Conservation (phyloP, 64 coral and sea anemone species). For the Stichodactyla helianthus region DNA sequence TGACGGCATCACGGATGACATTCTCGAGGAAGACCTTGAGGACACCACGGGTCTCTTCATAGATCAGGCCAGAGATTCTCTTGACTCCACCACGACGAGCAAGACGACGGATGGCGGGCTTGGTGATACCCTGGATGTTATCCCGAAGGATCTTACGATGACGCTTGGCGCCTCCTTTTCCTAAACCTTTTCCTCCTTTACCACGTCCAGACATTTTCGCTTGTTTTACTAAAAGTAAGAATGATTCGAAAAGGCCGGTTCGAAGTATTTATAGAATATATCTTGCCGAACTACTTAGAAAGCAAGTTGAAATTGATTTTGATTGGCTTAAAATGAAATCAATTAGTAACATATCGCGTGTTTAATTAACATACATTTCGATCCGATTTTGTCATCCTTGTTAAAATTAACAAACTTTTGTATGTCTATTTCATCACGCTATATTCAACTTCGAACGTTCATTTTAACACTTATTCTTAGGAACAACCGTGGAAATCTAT, state of each 20-base stretch:
- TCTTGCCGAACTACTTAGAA: background rate
- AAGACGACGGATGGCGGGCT: slow-evolving; percentile 61
- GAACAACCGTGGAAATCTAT: background rate
- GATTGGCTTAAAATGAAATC: background rate
- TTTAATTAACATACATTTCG: background rate
- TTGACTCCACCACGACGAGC: slow-evolving; percentile 52
- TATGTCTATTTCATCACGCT: background rate
- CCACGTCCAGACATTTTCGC: slow-evolving; percentile 41
- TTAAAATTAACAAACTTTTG: background rate
- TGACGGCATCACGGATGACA: slow-evolving; percentile 58
- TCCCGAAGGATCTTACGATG: slow-evolving; percentile 61
- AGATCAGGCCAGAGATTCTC: slow-evolving; percentile 59
- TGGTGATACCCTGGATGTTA: slow-evolving; percentile 63
- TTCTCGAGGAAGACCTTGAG: slow-evolving; percentile 55
- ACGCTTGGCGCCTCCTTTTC: slow-evolving; percentile 61
- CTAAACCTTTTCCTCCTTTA: slow-evolving; percentile 61
- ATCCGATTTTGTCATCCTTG: background rate
- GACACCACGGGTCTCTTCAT: slow-evolving; percentile 58
- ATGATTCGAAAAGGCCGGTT: background rate
- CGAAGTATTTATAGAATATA: background rate
- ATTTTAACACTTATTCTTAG: background rate
- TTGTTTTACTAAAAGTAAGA: background rate
- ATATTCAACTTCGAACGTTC: background rate
- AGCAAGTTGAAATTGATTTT: background rate
- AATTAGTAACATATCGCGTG: background rate